Evolutionary conservation across 2,888 invertebrate species (phyloP).

Genomic region (Ganaspis brasiliensis): DNA sequence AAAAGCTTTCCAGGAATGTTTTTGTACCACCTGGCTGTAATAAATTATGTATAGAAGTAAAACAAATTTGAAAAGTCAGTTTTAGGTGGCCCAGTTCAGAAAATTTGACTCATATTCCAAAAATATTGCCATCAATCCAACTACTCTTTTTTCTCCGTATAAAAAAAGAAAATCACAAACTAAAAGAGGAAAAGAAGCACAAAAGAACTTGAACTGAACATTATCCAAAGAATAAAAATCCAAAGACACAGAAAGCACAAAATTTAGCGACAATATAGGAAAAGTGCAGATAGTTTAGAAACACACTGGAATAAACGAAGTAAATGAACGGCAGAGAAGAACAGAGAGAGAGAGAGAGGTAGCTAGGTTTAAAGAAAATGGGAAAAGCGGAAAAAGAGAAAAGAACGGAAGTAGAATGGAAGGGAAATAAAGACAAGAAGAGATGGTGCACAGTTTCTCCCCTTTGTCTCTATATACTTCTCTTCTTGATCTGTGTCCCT

Average conservation of each 20-base stretch:
- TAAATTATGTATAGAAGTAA: too few species aligned
- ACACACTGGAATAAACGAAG: conserved; percentile 27
- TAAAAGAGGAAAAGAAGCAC: neutral
- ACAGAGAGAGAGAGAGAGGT: conserved; percentile 31
- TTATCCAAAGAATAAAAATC: neutral
- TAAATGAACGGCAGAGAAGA: conserved; percentile 18
- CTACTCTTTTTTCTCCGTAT: too few species aligned
- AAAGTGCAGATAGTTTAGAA: conserved; percentile 26
- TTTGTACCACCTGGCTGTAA: too few species aligned
- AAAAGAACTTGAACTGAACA: too few species aligned
- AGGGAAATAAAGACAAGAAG: conserved; percentile 46
- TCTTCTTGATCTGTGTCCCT: conserved; percentile 41
- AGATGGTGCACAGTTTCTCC: neutral
- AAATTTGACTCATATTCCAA: too few species aligned
- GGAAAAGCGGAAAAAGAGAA: neutral
- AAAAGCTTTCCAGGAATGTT: too few species aligned
- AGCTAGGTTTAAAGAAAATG: neutral
- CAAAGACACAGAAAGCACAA: too few species aligned
- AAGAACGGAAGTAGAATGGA: neutral
- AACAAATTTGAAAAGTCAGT: too few species aligned
- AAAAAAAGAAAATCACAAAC: neutral
- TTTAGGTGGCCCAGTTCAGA: too few species aligned
- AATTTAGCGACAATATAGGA: neutral
- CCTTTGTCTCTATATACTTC: neutral
- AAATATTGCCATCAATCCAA: too few species aligned